These are phyloP conservation scores for Nemopilema nomurai DNA, from an alignment of 30 jellyfish, hydroid and myxozoan species.

Conservation along the genomic window DNA sequence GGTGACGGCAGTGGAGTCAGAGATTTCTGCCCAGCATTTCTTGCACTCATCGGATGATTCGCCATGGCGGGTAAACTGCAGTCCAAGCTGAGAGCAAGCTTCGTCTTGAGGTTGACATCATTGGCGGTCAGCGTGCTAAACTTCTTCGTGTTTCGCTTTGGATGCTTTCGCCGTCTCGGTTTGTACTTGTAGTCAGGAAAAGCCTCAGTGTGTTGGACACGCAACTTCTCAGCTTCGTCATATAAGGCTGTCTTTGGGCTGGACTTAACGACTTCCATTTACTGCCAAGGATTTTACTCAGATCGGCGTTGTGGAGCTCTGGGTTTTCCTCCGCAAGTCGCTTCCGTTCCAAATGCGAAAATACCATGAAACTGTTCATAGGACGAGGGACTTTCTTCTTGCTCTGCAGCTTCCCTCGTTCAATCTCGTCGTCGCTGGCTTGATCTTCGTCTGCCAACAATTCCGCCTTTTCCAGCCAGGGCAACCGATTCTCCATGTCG, in stretches of 20 bases:
- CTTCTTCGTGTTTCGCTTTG: constrained; percentile 77
- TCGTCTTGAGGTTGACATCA: constrained; percentile 59
- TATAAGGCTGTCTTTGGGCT: constrained; percentile 85
- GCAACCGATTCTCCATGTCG: constrained; percentile 24
- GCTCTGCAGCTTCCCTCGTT: not conserved
- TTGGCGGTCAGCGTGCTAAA: constrained; percentile 70
- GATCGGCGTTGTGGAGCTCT: constrained; percentile 93
- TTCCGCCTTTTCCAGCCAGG: constrained; percentile 32
- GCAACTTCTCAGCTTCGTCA: constrained; percentile 92
- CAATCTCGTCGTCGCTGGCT: not conserved
- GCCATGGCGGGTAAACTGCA: constrained; percentile 48
- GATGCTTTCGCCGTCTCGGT: constrained; percentile 79
- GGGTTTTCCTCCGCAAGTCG: constrained; percentile 98
- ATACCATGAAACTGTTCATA: constrained; percentile 91
- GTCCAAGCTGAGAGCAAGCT: constrained; percentile 35
- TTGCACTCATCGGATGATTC: constrained; percentile 39
- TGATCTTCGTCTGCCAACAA: not conserved
- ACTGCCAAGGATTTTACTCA: constrained; percentile 86
- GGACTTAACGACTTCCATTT: constrained; percentile 78
- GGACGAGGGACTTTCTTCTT: constrained; percentile 77
- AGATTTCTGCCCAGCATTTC: constrained; percentile 1
- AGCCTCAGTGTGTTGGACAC: constrained; percentile 81
- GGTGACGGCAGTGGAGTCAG: constrained; percentile 39
- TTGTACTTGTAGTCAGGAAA: constrained; percentile 89
- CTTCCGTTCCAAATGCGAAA: constrained; percentile 84